Base-by-base conservation (phyloP, 1,140 invertebrate species). In the Dolichoris vasculosae region DNA sequence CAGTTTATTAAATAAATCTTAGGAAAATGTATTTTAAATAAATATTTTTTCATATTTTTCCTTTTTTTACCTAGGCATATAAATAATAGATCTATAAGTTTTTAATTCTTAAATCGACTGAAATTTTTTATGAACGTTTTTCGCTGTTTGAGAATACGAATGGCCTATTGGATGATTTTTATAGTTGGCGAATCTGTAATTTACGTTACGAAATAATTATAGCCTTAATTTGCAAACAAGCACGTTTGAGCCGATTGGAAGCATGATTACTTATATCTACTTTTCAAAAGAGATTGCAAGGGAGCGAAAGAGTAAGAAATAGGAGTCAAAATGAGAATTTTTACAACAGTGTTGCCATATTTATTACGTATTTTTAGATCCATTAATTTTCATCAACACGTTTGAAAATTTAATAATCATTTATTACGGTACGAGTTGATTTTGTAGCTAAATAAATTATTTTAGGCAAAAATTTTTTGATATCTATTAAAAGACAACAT, bases 121-220 rank as follows among this genome's bases (percentile, higher is more conserved):
- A 64, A 11, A 8, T 79, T 69, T 43, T 59, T 73, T 59, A 83
- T 20, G 17, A 6, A 30, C 17, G 35, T 55, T 38, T 69, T 59
- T 85, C 26, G 38, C 4, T 46, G 15, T 1, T 30, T 26, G 32
- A 38, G 15, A 13, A 17, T 59, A 43, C 30, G 46, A 59, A 32
- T 30, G 38, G 6, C 11, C 78, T 64, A 30, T 20, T 71, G 69
- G 69, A 85, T 79, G 69, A 81, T 76, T 85, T 76, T 85, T 40
- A 81, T 81, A n/a, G 69, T 35, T n/a, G 78, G 55, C 48, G 23
- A 55, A 55, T 79, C 69, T 85, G 51, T 67, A 85, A 82, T 85
- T 85, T 76, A 30, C 55, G 76, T 85, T 85, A 67, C 71, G 79
- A 81, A 85, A 85, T 85, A 85, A 85, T 85, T 85, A 76, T 40